Base-by-base conservation (phyloP, 1,140 invertebrate species). In the Drosophila subobscura region DNA sequence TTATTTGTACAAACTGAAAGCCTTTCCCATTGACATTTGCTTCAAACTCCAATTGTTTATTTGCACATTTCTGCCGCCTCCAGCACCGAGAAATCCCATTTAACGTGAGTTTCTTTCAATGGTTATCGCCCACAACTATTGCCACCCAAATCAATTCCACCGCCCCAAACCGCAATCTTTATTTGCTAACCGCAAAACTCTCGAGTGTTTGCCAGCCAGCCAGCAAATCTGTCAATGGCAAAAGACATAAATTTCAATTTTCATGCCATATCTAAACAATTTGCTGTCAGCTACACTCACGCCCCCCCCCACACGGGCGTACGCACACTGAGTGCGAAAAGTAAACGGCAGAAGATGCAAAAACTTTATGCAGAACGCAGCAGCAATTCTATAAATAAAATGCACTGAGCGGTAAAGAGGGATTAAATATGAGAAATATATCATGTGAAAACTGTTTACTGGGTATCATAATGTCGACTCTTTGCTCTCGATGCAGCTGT, bases 191-290 rank as follows among this genome's bases (percentile, higher is more conserved):
- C 70, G 71, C 71, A 73, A 29, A 73, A 46, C 45, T 47, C 37
- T 72, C 49, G 27, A 60, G 45, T 67, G 45, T 79, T 70, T 55
- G 64, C 64, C 65, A 46, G 49, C 49, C 16, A 20, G 16, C 16
- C 16, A 86, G 77, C 72, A 80, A 37, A 73, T 86, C 77, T 80
- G 80, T 85, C 67, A 77, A 47, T 76, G 45, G 63, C 77, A 84
- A 85, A 33, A 57, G 59, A 86, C 81, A 85, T 85, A 86, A 85
- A 85, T 85, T 86, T 85, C 81, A 86, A 85, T 85, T 85, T 86
- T 77, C 81, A 65, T 86, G 81, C 78, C 81, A 77, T 86, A 80
- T 77, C 83, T 80, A 86, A 84, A 81, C 81, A 85, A 86, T 86
- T 85, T 86, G 53, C 72, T 73, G 61, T 68, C 77, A 72, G 41